Percentiles rank a stretch among this genome's conserved stretches.
These are phyloP conservation scores for Acanthurus tractus DNA, from an alignment of 2,797 vertebrate species.

Conservation along the genomic window DNA sequence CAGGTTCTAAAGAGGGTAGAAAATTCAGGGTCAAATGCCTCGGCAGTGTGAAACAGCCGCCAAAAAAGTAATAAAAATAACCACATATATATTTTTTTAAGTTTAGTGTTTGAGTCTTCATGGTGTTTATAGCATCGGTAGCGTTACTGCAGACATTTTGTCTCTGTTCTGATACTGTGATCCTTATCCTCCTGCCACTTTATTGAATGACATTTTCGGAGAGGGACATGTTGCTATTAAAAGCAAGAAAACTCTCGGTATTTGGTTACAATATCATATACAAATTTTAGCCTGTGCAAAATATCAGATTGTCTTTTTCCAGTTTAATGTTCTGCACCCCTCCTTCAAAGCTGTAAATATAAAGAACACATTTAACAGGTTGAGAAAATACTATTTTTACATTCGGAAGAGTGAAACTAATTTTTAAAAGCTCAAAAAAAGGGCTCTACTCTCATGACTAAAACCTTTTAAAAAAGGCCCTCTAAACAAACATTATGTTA, in stretches of 20 bases:
- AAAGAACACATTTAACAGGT: not conserved
- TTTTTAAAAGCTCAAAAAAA: not conserved
- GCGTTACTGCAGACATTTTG: not conserved
- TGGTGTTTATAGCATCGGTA: too few relatives aligned
- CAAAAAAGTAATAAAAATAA: not conserved
- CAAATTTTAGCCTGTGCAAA: not conserved
- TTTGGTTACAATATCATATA: conserved; percentile 16
- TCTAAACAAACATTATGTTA: not conserved
- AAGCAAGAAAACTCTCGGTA: not conserved
- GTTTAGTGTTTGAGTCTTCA: too few relatives aligned
- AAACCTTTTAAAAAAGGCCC: not conserved
- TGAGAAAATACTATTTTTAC: not conserved
- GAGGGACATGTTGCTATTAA: conserved; percentile 4
- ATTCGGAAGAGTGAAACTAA: not conserved
- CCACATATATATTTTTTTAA: not conserved
- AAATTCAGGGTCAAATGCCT: conserved; percentile 1
- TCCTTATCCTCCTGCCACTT: not conserved
- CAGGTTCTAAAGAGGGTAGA: conserved; percentile 84
- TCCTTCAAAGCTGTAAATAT: not conserved
- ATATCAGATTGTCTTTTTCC: not conserved
- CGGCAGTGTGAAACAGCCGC: not conserved
- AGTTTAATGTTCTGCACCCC: not conserved
- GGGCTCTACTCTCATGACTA: not conserved
- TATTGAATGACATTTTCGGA: not conserved
- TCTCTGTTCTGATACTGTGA: not conserved